phyloP scores from a whole-genome alignment of 2,113 vertebrate genomes.

The Mastomys coucha region DNA sequence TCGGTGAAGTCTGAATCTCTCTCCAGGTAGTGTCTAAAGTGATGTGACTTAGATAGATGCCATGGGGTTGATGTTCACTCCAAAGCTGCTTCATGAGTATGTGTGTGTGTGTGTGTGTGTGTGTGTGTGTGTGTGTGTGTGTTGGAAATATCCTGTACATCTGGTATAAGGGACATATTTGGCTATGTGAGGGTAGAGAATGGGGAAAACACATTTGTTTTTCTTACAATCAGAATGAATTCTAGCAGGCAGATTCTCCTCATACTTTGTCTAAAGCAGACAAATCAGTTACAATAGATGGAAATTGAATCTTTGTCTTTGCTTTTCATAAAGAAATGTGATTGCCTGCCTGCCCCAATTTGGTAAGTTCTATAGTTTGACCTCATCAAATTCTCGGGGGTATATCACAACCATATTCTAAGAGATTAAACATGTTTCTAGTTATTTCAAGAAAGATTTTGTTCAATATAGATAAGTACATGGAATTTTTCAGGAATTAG shows the following conservation, averaged over 20 bases:
- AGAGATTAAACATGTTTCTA: constrained; percentile 42
- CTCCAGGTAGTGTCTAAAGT: not conserved
- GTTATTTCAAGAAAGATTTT: constrained; percentile 46
- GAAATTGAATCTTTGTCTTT: constrained; percentile 58
- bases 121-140: not conserved
- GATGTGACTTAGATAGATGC: not conserved
- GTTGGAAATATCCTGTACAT: not conserved
- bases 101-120: not conserved
- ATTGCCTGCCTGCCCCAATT: constrained; percentile 22
- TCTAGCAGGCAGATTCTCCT: constrained; percentile 5
- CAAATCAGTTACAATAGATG: constrained; percentile 44
- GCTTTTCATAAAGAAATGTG: constrained; percentile 37
- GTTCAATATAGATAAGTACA: constrained; percentile 43
- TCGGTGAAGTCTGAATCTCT: not conserved
- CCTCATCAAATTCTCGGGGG: constrained; percentile 55
- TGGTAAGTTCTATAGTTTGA: constrained; percentile 55
- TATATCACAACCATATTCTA: constrained; percentile 43
- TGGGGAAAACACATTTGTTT: not conserved
- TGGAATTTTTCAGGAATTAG: constrained; percentile 23
- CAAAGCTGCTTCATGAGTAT: not conserved
- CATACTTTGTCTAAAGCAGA: constrained; percentile 32
- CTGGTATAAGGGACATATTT: not conserved
- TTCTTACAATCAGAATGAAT: not conserved
- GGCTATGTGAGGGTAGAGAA: not conserved
- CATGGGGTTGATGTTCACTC: not conserved